Evolutionary conservation across 2,113 vertebrate species (phyloP).

Genomic region (Amphiprion ocellaris): DNA sequence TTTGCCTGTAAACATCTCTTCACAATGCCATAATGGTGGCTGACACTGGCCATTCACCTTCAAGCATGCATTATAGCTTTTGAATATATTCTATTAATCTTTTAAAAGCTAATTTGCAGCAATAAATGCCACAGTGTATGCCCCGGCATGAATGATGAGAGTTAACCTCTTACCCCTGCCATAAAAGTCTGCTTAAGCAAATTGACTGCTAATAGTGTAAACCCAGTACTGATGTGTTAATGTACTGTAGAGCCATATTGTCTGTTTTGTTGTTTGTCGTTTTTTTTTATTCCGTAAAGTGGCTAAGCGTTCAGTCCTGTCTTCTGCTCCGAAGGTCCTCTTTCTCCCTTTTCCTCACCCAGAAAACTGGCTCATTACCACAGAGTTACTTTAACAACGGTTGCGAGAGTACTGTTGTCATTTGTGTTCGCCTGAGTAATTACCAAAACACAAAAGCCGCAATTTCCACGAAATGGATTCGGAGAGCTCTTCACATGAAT

Average conservation of each 20-base stretch:
- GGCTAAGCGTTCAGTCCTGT: conserved; percentile 19
- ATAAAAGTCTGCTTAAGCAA: conserved; percentile 58
- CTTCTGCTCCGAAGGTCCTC: conserved; percentile 20
- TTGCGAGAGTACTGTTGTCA: conserved; percentile 47
- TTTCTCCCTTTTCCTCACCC: conserved; percentile 14
- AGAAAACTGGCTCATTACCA: conserved; percentile 43
- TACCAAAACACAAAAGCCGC: conserved; percentile 61
- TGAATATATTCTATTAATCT: conserved; percentile 52
- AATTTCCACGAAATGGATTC: conserved; percentile 62
- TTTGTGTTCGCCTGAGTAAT: conserved; percentile 60
- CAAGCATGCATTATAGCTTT: conserved; percentile 59
- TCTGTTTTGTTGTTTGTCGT: background rate
- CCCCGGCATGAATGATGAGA: conserved; percentile 57
- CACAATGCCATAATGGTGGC: conserved; percentile 21
- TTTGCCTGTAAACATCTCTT: conserved; percentile 3
- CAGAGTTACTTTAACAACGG: conserved; percentile 33
- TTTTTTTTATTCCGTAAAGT: background rate
- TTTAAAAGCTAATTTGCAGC: conserved; percentile 48
- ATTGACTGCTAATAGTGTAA: conserved; percentile 60
- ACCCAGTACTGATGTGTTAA: conserved; percentile 51
- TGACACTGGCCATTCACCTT: conserved; percentile 53
- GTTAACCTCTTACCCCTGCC: conserved; percentile 62
- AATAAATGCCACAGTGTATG: conserved; percentile 50
- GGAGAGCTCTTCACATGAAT: conserved; percentile 67
- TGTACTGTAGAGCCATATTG: conserved; percentile 35